Percentiles rank a stretch among this genome's conserved stretches.
Conservation (phyloP, 2,888 invertebrate genomes). For the Ochropleura leucogaster region DNA sequence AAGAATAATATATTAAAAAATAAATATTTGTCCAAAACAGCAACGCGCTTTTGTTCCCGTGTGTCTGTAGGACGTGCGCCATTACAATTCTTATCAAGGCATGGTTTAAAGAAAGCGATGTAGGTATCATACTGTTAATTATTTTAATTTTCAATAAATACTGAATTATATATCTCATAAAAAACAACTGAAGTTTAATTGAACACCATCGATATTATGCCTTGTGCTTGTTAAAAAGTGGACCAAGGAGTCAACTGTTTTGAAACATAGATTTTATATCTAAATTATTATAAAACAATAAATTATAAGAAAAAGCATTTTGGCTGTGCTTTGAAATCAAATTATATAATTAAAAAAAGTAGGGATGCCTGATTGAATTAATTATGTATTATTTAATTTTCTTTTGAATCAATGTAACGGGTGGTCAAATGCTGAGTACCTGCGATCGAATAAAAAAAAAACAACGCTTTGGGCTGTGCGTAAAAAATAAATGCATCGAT, state of each 20-base stretch:
- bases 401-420: constrained; percentile 56
- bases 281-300: constrained; percentile 76
- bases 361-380: constrained; percentile 58
- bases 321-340: constrained; percentile 87
- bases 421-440: constrained; percentile 64
- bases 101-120: constrained; percentile 14
- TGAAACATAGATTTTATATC: constrained; percentile 83
- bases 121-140: constrained; percentile 1
- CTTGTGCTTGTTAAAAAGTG: constrained; percentile 88
- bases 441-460: constrained; percentile 37
- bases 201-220: constrained; percentile 78
- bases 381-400: constrained; percentile 24
- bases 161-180: constrained; percentile 18
- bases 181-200: constrained; percentile 60
- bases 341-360: constrained; percentile 61
- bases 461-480: constrained; percentile 64
- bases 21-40: constrained; percentile 54
- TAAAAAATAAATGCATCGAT: constrained; percentile 56
- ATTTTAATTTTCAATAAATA: constrained; percentile 11
- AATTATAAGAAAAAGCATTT: constrained; percentile 80
- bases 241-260: constrained; percentile 89
- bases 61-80: constrained; percentile 30
- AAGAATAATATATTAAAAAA: constrained; percentile 47
- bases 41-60: constrained; percentile 50
- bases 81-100: constrained; percentile 38